These are phyloP conservation scores for Phaethornis superciliosus DNA, from an alignment of 2,113 vertebrate species.

Conservation along the genomic window DNA sequence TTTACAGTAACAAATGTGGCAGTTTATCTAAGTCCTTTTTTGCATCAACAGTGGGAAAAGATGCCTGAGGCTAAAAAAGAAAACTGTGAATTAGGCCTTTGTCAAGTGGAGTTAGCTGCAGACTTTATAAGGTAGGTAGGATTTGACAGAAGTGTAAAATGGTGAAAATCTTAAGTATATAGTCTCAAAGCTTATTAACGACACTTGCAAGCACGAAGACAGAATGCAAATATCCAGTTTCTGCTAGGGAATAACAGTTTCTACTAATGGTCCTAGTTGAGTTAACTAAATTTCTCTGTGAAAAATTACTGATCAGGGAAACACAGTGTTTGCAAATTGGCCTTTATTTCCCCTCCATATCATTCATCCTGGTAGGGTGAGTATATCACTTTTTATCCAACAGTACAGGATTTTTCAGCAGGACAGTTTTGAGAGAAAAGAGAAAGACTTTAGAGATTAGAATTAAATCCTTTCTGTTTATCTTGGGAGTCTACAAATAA, in stretches of 20 bases:
- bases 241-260: not conserved
- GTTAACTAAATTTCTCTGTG: not conserved
- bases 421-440: not conserved
- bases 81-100: conserved; percentile 17
- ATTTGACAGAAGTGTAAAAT: conserved; percentile 28
- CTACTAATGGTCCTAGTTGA: not conserved
- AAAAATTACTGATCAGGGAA: not conserved
- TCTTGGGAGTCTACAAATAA: not conserved
- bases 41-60: not conserved
- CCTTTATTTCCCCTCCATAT: not conserved
- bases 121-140: not conserved
- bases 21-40: not conserved
- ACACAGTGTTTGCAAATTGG: not conserved
- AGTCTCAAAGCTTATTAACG: not conserved
- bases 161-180: not conserved
- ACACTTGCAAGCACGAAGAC: not conserved
- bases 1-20: not conserved
- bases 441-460: not conserved
- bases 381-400: not conserved
- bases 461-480: not conserved
- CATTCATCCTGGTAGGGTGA: not conserved
- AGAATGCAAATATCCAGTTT: not conserved
- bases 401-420: not conserved
- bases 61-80: not conserved
- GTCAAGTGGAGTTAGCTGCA: conserved; percentile 12